These are phyloP conservation scores for Neosalanx taihuensis DNA, from an alignment of 2,797 vertebrate genomes.

Conservation along the genomic window DNA sequence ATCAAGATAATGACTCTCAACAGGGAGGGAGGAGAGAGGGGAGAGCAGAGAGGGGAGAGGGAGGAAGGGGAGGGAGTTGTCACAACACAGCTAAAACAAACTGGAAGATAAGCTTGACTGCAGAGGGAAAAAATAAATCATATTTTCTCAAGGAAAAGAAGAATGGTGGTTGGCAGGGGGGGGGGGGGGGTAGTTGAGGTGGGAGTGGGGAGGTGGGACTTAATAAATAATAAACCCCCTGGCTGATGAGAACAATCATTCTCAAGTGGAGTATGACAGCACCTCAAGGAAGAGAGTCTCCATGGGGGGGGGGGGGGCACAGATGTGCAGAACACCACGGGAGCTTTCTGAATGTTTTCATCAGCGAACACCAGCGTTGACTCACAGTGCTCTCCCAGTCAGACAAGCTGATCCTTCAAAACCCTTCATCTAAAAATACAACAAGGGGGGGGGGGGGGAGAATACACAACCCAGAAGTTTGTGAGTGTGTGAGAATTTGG, in stretches of 20 bases:
- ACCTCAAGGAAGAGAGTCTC: not conserved
- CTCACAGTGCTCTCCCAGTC: constrained; percentile 30
- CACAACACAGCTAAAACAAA: constrained; percentile 1
- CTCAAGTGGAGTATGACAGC: constrained; percentile 16
- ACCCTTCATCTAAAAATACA: too few species aligned
- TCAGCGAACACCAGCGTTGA: constrained; percentile 43
- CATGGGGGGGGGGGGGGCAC: not conserved
- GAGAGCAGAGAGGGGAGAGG: too few species aligned
- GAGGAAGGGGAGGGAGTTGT: not conserved
- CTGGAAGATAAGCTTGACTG: not conserved
- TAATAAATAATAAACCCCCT: constrained; percentile 20
- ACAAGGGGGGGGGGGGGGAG: not conserved
- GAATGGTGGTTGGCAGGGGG: too few species aligned
- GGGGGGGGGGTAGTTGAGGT: too few species aligned
- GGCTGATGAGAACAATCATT: constrained; percentile 31
- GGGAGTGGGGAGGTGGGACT: not conserved
- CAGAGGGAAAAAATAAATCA: constrained; percentile 14
- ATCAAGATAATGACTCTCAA: constrained; percentile 1
- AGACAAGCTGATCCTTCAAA: constrained; percentile 36
- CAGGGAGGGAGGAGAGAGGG: not conserved
- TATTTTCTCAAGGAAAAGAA: constrained; percentile 8
- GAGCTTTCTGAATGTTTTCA: constrained; percentile 26
- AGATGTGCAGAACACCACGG: constrained; percentile 41
- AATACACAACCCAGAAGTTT: too few species aligned
- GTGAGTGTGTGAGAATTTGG: not conserved